Evolutionary conservation across 2,797 vertebrate genomes (phyloP).

Genomic region (Florisuga fusca): DNA sequence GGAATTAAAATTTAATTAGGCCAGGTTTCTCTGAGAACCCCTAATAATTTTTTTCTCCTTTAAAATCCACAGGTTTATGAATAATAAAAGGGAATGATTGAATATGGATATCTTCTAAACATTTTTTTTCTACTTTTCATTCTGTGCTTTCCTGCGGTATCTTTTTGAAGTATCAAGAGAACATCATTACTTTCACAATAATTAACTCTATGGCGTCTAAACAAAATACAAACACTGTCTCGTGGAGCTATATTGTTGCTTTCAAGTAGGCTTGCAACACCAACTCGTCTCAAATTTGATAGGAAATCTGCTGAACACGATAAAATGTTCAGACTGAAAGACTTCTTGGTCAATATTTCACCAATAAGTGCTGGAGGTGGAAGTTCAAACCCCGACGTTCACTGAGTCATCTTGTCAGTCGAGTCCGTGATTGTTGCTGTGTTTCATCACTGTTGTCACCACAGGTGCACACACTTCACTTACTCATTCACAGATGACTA

Average conservation of each 20-base stretch:
- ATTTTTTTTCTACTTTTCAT: not conserved
- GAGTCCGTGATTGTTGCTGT: not conserved
- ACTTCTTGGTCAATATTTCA: not conserved
- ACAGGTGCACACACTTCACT: not conserved
- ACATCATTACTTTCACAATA: not conserved
- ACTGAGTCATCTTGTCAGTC: not conserved
- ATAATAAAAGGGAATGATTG: conserved; percentile 1
- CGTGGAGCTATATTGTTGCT: not conserved
- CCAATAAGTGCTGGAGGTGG: not conserved
- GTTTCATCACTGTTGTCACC: not conserved
- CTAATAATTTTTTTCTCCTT: not conserved
- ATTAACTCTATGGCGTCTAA: not conserved
- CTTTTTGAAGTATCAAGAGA: not conserved
- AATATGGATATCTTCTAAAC: not conserved
- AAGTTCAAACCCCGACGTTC: not conserved
- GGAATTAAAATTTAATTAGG: conserved; percentile 37
- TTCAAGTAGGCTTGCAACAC: conserved; percentile 22
- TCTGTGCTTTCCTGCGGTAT: not conserved
- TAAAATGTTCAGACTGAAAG: not conserved
- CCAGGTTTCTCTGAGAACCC: conserved; percentile 21
- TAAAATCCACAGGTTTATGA: not conserved
- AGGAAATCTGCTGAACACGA: conserved; percentile 27
- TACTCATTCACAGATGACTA: conserved; percentile 5
- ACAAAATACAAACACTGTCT: not conserved
- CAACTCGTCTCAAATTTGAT: not conserved